Evolutionary conservation across 2,113 vertebrate genomes (phyloP).

Genomic region (Candoia aspera): DNA sequence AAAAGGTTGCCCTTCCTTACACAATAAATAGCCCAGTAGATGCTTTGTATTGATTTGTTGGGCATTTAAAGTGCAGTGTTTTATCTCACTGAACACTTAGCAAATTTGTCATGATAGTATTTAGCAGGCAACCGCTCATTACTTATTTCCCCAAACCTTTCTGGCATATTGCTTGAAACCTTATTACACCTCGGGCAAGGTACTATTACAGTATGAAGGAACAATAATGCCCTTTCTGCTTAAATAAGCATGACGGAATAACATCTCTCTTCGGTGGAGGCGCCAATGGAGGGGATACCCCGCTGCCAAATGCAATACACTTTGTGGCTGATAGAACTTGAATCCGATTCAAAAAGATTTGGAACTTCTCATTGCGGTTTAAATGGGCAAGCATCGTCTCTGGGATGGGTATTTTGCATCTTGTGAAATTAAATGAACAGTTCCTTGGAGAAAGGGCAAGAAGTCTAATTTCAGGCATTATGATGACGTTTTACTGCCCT

Average conservation of each 20-base stretch:
- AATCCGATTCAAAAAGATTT: conserved; percentile 36
- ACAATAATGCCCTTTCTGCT: conserved; percentile 59
- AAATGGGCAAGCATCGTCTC: conserved; percentile 24
- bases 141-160: conserved; percentile 61
- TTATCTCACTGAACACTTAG: conserved; percentile 60
- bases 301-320: conserved; percentile 37
- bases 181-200: conserved; percentile 53
- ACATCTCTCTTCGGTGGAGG: conserved; percentile 47
- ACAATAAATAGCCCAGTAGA: conserved; percentile 56
- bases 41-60: conserved; percentile 45
- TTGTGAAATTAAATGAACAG: neutral
- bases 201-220: conserved; percentile 35
- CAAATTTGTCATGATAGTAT: conserved; percentile 62
- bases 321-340: conserved; percentile 31
- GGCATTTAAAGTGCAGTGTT: conserved; percentile 65
- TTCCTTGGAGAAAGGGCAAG: neutral
- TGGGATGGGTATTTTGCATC: conserved; percentile 12
- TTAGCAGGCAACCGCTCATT: conserved; percentile 54
- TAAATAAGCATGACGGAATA: conserved; percentile 39
- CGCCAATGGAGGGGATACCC: conserved; percentile 23
- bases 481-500: neutral
- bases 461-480: neutral
- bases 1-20: conserved; percentile 49
- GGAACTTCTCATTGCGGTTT: conserved; percentile 10
- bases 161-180: conserved; percentile 45